phyloP scores from a whole-genome alignment of 2,113 vertebrate species.

The Piaya cayana region DNA sequence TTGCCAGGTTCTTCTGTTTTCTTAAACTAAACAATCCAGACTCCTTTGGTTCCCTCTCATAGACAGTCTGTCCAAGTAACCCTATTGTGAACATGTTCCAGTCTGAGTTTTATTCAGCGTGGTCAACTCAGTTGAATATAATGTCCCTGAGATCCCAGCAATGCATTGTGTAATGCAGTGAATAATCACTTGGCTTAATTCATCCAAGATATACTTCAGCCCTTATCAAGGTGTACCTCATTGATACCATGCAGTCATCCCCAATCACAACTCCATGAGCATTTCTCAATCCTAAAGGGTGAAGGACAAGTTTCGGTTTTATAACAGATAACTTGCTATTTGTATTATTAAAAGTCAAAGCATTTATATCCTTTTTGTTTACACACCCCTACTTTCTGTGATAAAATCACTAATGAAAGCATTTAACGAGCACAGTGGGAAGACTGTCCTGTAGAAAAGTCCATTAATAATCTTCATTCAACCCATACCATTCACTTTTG shows the following conservation, averaged over 20 bases:
- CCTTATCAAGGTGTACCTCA: not conserved
- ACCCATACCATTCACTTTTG: not conserved
- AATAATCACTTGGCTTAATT: not conserved
- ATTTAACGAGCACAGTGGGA: not conserved
- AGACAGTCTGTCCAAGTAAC: not conserved
- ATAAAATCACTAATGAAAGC: constrained; percentile 12
- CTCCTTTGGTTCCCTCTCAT: not conserved
- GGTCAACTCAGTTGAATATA: not conserved
- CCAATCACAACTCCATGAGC: not conserved
- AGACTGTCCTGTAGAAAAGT: not conserved
- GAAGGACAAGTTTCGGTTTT: not conserved
- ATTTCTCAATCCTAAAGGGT: not conserved
- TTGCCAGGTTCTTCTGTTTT: constrained; percentile 63
- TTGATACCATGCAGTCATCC: not conserved
- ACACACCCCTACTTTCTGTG: not conserved
- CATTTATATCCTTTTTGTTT: not conserved
- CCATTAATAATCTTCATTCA: not conserved
- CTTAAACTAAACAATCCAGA: constrained; percentile 50
- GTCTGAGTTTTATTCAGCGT: not conserved
- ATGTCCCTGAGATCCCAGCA: not conserved
- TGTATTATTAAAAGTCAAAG: not conserved
- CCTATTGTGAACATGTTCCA: constrained; percentile 30
- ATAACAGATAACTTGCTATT: not conserved
- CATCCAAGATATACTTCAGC: not conserved
- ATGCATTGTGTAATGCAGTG: not conserved